Evolutionary conservation across 2,888 invertebrate genomes (phyloP), one percentile per base, ranked within the genome.

Genomic region (Luperina nickerlii): DNA sequence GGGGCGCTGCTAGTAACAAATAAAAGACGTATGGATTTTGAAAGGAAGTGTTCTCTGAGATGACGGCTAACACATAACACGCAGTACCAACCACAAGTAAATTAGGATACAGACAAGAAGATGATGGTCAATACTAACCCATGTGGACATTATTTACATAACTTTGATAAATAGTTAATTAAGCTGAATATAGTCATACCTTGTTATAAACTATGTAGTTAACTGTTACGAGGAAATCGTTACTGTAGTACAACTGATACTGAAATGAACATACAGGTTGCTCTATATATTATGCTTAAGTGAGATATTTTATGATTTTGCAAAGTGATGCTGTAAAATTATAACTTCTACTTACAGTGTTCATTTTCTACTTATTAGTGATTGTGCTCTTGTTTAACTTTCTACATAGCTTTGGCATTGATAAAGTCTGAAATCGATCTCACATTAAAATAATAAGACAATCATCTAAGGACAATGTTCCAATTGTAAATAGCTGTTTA

Each of bases 161-260:
- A 45, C 20, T 57, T 54, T 65, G 38, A 83, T 72, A 45, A 27
- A 42, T 54, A 62, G 65, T 62, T 83, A 79, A 83, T 83, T 83
- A 83, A 75, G 48, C 38, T 38, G n/a, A 66, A 83, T 54, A 13
- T 54, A 83, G 63, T 73, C 57, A 78, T 78, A 74, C 51, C 62
- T 74, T 74, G 65, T 74, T 79, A 72, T 82, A 57, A 20, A 72
- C 73, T 75, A 78, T 78, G 45, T 79, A 71, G 80, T 74, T 84
- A 84, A 63, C 65, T 62, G 32, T 69, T 81, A 84, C 65, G 72
- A 84, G 84, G 84, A 81, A 84, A 62, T 74, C 51, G 67, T 77
- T 84, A 67, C 54, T 68, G 63, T 67, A 74, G 54, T 67, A 65
- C 60, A 45, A 76, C 54, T 81, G 84, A 81, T 84, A 81, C 45